Base-by-base conservation (phyloP, 2,113 vertebrate genomes). In the Ahaetulla prasina region DNA sequence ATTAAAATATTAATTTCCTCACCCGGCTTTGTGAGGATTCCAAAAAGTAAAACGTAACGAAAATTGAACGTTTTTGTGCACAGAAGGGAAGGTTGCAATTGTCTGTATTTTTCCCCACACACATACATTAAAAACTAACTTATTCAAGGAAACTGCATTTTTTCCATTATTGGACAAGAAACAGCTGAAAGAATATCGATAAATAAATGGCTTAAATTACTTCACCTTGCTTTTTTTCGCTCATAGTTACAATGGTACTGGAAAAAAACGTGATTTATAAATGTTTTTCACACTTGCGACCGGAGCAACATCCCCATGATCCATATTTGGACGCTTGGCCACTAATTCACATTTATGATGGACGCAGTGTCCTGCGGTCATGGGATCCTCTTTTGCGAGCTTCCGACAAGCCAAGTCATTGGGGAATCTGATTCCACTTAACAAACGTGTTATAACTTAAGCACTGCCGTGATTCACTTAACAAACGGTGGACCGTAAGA, bases 1-100 rank as follows among this genome's bases (percentile, higher is more conserved):
- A 23, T 93, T 92, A 91, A 63, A 85, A 27, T 57, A 47, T 93
- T 92, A 92, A 80, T 27, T 92, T 95, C 68, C 80, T 0, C 47
- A 47, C n/a, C 89, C 84, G 90, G 86, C 50, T 91, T 94, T 93
- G 47, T 53, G 55, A 85, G n/a, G 18, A 54, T 63, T 30, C 25
- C 84, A 88, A 55, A 49, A 84, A 35, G 18, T 8, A 63, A 88
- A 91, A 63, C 35, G 27, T 54, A 23, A 23, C 5, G 47, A 92
- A 95, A 93, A 87, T 91, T 43, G 88, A 30, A 63, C n/a, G 92
- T 87, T 43, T 6, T 92, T 63, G 2, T 57, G 20, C 0, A 8
- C 30, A 0, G 52, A 3, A 0, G 16, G 35, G 88, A 85, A 89
- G 55, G 52, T 20, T 30, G 0, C 87, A 43, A 23, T 93, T 94